These are phyloP conservation scores for Linurgus olivaceus DNA, from an alignment of 2,797 vertebrate species.

Conservation along the genomic window DNA sequence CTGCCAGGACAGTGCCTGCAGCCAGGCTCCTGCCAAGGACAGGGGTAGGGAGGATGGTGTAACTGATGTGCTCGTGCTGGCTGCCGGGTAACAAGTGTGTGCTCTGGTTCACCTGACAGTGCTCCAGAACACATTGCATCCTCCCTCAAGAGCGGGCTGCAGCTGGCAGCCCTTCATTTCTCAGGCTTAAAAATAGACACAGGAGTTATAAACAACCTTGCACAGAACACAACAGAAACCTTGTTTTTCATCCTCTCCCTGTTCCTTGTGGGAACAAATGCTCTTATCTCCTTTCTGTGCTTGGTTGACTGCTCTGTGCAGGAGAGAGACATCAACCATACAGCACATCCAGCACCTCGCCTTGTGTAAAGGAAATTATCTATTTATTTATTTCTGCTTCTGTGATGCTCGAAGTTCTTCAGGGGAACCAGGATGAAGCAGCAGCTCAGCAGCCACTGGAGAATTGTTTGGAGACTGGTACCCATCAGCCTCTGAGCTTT, in stretches of 20 bases:
- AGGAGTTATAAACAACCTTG: conserved; percentile 6
- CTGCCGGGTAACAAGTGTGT: neutral
- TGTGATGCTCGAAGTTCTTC: neutral
- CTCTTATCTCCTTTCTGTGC: neutral
- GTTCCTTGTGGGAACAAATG: neutral
- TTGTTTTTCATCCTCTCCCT: neutral
- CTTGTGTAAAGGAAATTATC: neutral
- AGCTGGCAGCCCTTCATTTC: conserved; percentile 8
- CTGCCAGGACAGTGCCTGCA: neutral
- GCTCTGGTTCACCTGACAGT: neutral
- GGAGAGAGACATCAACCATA: neutral
- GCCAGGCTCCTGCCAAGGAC: neutral
- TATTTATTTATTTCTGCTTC: neutral
- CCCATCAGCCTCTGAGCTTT: neutral
- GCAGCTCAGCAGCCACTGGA: neutral
- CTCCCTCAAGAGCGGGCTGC: neutral
- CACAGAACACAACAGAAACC: neutral
- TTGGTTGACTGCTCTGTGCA: neutral
- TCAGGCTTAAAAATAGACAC: conserved; percentile 53
- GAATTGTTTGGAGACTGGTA: neutral
- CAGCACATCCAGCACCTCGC: neutral
- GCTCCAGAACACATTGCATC: neutral
- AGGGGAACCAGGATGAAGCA: neutral
- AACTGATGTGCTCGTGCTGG: rapidly evolving
- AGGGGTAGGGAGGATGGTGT: neutral